Evolutionary conservation across 2,797 vertebrate species (phyloP).

Genomic region (Phoeniculus purpureus): DNA sequence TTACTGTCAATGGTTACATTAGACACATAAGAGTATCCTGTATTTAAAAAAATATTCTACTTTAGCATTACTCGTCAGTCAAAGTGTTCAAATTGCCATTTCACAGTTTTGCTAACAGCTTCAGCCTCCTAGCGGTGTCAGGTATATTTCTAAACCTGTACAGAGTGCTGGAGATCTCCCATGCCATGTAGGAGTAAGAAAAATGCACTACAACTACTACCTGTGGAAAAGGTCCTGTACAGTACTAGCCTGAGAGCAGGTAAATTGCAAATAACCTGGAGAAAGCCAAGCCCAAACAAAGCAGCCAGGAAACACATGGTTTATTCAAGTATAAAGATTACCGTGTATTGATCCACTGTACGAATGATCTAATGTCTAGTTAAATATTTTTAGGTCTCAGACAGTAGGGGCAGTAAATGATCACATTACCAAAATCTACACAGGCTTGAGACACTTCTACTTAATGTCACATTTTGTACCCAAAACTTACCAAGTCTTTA

Average conservation of each 20-base stretch:
- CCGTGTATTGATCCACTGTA: not conserved
- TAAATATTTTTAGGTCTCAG: not conserved
- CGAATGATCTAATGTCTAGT: not conserved
- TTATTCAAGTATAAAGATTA: not conserved
- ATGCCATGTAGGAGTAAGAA: not conserved
- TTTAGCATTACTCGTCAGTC: not conserved
- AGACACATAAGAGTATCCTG: not conserved
- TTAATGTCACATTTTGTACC: not conserved
- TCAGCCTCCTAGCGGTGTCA: not conserved
- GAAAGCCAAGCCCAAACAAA: not conserved
- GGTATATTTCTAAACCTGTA: not conserved
- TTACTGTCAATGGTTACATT: not conserved
- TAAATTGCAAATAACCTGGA: not conserved
- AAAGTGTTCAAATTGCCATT: not conserved
- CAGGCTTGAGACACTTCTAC: conserved; percentile 27
- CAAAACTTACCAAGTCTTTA: conserved; percentile 34
- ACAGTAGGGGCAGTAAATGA: not conserved
- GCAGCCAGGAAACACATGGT: not conserved
- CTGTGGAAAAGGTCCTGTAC: not conserved
- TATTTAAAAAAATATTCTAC: not conserved
- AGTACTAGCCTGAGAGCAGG: not conserved
- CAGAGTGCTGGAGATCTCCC: not conserved
- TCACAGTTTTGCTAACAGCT: not conserved
- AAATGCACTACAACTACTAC: not conserved
- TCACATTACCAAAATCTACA: not conserved